These are phyloP conservation scores for Trichomycterus rosablanca DNA, from an alignment of 2,113 vertebrate species.

Conservation along the genomic window DNA sequence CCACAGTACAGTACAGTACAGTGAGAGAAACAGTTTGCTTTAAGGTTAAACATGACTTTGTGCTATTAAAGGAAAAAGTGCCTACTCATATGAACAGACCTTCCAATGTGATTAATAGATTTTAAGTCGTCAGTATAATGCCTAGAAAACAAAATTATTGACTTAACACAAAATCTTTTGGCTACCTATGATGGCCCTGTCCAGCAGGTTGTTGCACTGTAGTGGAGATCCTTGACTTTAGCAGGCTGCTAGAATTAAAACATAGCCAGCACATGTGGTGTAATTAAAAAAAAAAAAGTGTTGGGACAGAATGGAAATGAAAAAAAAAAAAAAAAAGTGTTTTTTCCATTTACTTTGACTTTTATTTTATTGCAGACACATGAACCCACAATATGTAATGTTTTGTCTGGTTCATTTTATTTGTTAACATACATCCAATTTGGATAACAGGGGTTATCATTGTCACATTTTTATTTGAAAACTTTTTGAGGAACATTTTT, in stretches of 20 bases:
- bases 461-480: too few relatives aligned
- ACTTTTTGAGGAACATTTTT: too few relatives aligned
- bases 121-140: conserved; percentile 1
- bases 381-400: too few relatives aligned
- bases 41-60: not conserved
- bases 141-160: conserved; percentile 7
- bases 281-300: not conserved
- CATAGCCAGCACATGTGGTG: not conserved
- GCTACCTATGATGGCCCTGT: conserved; percentile 28
- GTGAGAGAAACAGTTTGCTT: conserved; percentile 1
- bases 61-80: not conserved
- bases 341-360: too few relatives aligned
- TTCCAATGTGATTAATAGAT: not conserved
- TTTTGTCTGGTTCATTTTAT: too few relatives aligned
- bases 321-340: too few relatives aligned
- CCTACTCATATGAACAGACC: conserved; percentile 6
- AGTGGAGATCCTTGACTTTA: conserved; percentile 9
- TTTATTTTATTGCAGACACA: not conserved
- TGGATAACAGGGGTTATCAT: too few relatives aligned
- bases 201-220: conserved; percentile 42
- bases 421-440: too few relatives aligned
- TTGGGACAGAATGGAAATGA: not conserved
- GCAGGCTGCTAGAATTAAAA: not conserved
- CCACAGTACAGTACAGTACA: conserved; percentile 4
- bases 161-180: not conserved